These are phyloP conservation scores for Rhizoglyphus robini DNA, from an alignment of 1,140 invertebrate species.

Conservation along the genomic window DNA sequence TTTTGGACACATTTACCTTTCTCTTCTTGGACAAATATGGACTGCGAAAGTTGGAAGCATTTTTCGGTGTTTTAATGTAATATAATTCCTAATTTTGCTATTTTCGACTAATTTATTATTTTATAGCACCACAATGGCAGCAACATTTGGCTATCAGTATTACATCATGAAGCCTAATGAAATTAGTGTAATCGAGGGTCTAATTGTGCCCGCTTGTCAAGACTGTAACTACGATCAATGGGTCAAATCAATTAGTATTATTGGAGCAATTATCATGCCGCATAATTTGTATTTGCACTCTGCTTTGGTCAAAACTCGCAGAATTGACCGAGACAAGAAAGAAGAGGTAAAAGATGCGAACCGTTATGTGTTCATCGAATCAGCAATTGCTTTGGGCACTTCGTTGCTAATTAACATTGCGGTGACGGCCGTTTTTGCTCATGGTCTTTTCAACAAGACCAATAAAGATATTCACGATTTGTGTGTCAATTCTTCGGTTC, in stretches of 20 bases:
- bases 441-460: slow-evolving; percentile 58
- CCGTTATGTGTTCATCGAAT: slow-evolving; percentile 76
- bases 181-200: slow-evolving; percentile 54
- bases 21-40: slow-evolving; percentile 81
- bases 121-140: slow-evolving; percentile 52
- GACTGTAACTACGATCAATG: slow-evolving; percentile 53
- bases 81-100: background rate
- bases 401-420: slow-evolving; percentile 84
- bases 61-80: slow-evolving; percentile 66
- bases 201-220: slow-evolving; percentile 65
- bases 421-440: slow-evolving; percentile 73
- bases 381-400: slow-evolving; percentile 59
- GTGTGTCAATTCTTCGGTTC: background rate
- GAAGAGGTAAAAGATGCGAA: slow-evolving; percentile 66
- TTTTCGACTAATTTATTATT: background rate
- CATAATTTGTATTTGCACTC: slow-evolving; percentile 91
- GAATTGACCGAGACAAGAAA: slow-evolving; percentile 57
- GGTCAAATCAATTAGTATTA: slow-evolving; percentile 67
- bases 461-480: slow-evolving; percentile 33
- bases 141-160: slow-evolving; percentile 84
- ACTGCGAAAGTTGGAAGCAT: slow-evolving; percentile 68
- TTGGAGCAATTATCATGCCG: slow-evolving; percentile 90
- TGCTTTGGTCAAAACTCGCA: slow-evolving; percentile 74
- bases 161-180: slow-evolving; percentile 58
- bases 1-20: slow-evolving; percentile 81